A percentile compares a stretch with the other conserved stretches of the same genome.
Conservation (phyloP, 2,113 vertebrate genomes). For the Todiramphus chloris region DNA sequence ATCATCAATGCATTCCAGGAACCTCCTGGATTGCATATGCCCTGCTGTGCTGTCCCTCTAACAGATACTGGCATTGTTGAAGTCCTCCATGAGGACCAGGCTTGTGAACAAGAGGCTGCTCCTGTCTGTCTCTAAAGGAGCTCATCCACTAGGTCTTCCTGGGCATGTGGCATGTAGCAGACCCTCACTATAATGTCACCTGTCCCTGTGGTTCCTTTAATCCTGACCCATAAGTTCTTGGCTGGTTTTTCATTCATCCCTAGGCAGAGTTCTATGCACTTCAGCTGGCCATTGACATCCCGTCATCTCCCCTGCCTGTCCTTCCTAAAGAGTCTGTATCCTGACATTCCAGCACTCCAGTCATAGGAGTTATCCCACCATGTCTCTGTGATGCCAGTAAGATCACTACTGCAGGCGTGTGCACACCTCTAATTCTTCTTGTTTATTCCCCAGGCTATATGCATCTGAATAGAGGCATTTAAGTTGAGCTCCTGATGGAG, state of each 20-base stretch:
- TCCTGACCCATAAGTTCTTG: neutral
- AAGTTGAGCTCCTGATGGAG: neutral
- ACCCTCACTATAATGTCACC: neutral
- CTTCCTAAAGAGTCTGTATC: neutral
- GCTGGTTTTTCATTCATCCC: neutral
- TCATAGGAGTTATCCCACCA: neutral
- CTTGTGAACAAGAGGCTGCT: too few species aligned
- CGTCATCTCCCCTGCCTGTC: neutral
- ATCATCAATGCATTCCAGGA: too few species aligned
- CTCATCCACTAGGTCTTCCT: neutral
- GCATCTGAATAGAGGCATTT: neutral
- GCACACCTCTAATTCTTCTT: neutral
- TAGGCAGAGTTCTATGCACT: neutral
- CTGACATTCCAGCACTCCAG: neutral
- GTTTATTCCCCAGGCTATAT: neutral
- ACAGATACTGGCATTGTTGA: too few species aligned
- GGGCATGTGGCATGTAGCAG: neutral
- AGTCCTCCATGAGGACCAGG: too few species aligned
- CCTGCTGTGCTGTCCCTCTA: too few species aligned
- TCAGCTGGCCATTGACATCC: neutral
- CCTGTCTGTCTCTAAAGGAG: too few species aligned
- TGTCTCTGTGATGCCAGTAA: neutral
- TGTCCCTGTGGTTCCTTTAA: neutral
- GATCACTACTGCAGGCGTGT: neutral
- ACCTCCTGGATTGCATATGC: too few species aligned